Evolutionary conservation across 2,888 invertebrate species (phyloP), one percentile per base, ranked within the genome.

Genomic region (Nomada hirtipes): DNA sequence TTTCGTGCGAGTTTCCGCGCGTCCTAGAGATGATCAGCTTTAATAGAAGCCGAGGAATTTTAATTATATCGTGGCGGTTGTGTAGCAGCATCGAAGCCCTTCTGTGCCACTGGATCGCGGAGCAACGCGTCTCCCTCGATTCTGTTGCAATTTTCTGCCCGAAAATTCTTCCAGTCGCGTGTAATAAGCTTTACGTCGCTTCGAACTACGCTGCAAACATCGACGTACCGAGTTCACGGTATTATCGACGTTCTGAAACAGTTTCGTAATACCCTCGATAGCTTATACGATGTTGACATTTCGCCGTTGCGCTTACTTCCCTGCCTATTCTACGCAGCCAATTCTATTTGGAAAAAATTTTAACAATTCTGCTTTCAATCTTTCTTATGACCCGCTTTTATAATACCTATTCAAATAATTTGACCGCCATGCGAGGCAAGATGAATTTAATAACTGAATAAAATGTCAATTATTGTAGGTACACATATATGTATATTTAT

Each of bases 21-120:
- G 69, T 79, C 77, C 69, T 77, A 77, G 70, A 71, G 70, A 77
- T 77, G 79, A 79, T 79, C 79, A 77, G 78, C 77, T 79, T 79
- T 77, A 79, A 79, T 57, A 61, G 71, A 55, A n/a, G 65, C 61
- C 42, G 26, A 55, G 79, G 78, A 77, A 79, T 79, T 79, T 79
- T 79, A 79, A 76, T 79, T 79, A 70, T 53, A 77, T 70, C 50
- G 69, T n/a, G 55, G 50, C 47, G 50, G 67, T 55, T 76, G 69
- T 69, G 59, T 65, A n/a, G 42, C 52, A 47, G n/a, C 59, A 69
- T 60, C 47, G 59, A 77, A 65, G 59, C 57, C 18, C 44, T 52
- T 11, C 13, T 20, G 42, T 36, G 76, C 42, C 44, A 61, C 36
- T 44, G 44, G 53, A 77, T 36, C 42, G 23, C 15, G 47, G n/a